These are phyloP conservation scores for Lithobates pipiens DNA, from an alignment of 2,797 vertebrate genomes.

Conservation along the genomic window DNA sequence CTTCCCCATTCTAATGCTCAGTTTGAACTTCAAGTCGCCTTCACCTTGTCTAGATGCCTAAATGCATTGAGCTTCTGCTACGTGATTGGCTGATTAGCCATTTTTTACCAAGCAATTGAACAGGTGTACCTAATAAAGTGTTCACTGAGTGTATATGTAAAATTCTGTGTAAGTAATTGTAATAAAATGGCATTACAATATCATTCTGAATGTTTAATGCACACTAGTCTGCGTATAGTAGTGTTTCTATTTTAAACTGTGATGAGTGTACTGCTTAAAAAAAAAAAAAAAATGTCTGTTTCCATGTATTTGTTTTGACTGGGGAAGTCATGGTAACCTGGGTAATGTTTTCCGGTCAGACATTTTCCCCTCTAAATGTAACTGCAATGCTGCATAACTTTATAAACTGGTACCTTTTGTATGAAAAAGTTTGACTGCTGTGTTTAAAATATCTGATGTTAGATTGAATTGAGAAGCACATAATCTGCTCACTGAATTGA, in stretches of 20 bases:
- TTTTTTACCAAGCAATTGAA: too few species aligned
- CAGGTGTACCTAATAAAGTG: too few species aligned
- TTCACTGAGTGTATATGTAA: too few species aligned
- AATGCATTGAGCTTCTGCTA: too few species aligned
- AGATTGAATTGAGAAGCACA: too few species aligned
- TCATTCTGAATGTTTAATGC: not conserved
- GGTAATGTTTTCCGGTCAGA: constrained; percentile 9
- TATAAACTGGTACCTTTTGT: not conserved
- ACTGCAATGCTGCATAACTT: not conserved
- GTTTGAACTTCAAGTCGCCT: too few species aligned
- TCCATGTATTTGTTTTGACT: constrained; percentile 49
- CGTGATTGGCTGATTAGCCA: too few species aligned
- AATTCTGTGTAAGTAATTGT: too few species aligned
- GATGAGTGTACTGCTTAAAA: not conserved
- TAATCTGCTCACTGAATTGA: too few species aligned
- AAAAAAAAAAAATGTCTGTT: not conserved
- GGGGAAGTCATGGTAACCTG: constrained; percentile 31
- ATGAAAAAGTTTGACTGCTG: not conserved
- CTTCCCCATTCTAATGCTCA: too few species aligned
- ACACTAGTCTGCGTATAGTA: not conserved
- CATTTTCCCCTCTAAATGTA: not conserved
- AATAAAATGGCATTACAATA: not conserved
- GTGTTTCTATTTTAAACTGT: constrained; percentile 42
- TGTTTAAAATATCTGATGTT: not conserved
- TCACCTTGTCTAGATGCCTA: too few species aligned